Percentiles rank a stretch among this genome's conserved stretches.
Conservation (phyloP, 2,113 vertebrate genomes). For the Pseudois nayaur region DNA sequence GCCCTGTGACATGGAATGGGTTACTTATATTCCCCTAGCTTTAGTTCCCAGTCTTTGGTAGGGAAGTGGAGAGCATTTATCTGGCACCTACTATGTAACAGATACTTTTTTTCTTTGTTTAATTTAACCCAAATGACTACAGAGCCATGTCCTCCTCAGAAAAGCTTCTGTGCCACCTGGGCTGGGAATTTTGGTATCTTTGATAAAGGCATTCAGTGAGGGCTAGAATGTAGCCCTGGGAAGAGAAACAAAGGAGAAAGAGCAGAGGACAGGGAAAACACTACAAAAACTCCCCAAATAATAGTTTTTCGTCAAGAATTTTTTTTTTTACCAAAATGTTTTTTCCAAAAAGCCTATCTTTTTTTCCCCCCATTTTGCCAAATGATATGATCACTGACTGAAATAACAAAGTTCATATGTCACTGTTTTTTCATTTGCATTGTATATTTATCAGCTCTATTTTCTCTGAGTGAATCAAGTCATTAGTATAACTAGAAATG, state of each 20-base stretch:
- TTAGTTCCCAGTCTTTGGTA: not conserved
- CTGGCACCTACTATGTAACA: not conserved
- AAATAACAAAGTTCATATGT: not conserved
- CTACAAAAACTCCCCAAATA: not conserved
- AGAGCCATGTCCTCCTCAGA: not conserved
- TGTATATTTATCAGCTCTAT: not conserved
- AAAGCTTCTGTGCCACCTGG: not conserved
- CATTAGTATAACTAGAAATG: constrained; percentile 20
- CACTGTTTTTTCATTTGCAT: not conserved
- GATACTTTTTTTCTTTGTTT: not conserved
- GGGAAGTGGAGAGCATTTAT: not conserved
- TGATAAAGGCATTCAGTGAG: not conserved
- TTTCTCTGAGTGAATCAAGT: not conserved
- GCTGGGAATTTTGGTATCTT: not conserved
- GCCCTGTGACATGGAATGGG: not conserved
- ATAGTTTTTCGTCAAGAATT: not conserved
- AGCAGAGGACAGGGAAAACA: not conserved
- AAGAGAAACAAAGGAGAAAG: not conserved
- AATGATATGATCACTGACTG: not conserved
- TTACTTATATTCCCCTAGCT: not conserved
- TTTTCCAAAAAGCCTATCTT: not conserved
- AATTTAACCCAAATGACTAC: not conserved
- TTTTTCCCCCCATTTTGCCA: not conserved
- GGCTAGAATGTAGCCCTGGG: not conserved
- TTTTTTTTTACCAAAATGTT: not conserved